Evolutionary conservation across 2,113 vertebrate genomes (phyloP).

Genomic region (Channa argus): DNA sequence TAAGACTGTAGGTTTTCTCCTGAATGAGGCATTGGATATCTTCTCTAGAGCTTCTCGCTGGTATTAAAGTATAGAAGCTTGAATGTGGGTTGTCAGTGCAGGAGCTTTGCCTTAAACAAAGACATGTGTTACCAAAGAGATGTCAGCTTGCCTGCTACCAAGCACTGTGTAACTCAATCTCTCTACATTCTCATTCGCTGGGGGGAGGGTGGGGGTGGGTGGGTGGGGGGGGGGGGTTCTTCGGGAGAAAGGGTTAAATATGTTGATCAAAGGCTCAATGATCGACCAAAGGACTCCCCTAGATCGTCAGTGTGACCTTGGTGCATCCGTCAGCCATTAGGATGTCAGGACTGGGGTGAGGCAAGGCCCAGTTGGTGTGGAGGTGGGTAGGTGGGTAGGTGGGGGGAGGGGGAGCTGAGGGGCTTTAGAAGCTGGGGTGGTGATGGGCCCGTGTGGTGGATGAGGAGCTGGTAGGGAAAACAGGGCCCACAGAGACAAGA

Average conservation of each 20-base stretch:
- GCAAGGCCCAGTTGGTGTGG: slow-evolving; percentile 56
- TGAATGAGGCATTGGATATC: not conserved
- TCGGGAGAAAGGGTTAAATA: slow-evolving; percentile 75
- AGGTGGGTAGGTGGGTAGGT: not conserved
- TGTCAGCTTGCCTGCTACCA: slow-evolving; percentile 69
- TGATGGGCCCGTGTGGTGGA: slow-evolving; percentile 55
- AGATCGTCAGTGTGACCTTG: slow-evolving; percentile 72
- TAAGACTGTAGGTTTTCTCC: slow-evolving; percentile 3
- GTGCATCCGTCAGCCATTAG: slow-evolving; percentile 74
- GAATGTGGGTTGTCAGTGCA: slow-evolving; percentile 64
- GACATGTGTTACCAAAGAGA: slow-evolving; percentile 80
- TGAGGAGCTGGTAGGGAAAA: slow-evolving; percentile 51
- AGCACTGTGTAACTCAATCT: slow-evolving; percentile 78
- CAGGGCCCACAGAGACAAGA: slow-evolving; percentile 59
- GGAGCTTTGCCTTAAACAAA: slow-evolving; percentile 79
- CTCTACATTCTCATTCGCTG: slow-evolving; percentile 68
- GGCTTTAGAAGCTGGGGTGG: slow-evolving; percentile 48
- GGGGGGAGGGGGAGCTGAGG: slow-evolving; percentile 3
- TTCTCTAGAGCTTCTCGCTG: slow-evolving; percentile 27
- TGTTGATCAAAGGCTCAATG: slow-evolving; percentile 76
- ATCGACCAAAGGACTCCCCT: slow-evolving; percentile 65
- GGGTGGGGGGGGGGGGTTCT: slow-evolving; percentile 32
- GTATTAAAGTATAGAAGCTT: slow-evolving; percentile 43
- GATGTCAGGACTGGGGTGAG: slow-evolving; percentile 47
- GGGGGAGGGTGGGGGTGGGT: slow-evolving; percentile 25